These are phyloP conservation scores for Pomacea canaliculata DNA, from an alignment of 2,888 invertebrate species.

Conservation along the genomic window DNA sequence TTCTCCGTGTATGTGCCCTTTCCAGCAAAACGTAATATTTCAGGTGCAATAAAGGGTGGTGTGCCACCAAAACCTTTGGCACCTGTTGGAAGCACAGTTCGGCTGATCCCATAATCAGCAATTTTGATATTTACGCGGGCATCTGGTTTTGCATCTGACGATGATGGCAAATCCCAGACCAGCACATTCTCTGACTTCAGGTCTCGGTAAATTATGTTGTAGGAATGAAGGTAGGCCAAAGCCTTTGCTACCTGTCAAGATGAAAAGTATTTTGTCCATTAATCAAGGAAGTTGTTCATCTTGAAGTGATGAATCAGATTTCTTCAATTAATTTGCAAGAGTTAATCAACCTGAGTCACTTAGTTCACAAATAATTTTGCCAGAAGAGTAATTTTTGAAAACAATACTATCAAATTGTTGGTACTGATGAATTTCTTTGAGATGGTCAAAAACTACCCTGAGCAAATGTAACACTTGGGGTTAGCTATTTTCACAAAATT, in stretches of 20 bases:
- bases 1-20: slow-evolving; percentile 99
- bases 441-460: no score
- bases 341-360: no score
- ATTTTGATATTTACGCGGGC: slow-evolving; percentile 79
- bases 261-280: no score
- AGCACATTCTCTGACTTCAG: slow-evolving; percentile 96
- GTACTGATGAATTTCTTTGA: no score
- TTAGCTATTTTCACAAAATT: no score
- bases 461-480: no score
- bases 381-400: no score
- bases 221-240: slow-evolving; percentile 93
- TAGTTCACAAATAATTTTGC: no score
- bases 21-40: slow-evolving; percentile 97
- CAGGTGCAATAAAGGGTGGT: slow-evolving; percentile 96
- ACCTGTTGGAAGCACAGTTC: slow-evolving; percentile 78
- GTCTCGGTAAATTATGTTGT: slow-evolving; percentile 91
- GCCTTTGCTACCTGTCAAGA: slow-evolving; percentile 83
- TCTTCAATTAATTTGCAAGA: no score
- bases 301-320: no score
- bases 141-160: slow-evolving; percentile 22
- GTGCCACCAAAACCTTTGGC: slow-evolving; percentile 99
- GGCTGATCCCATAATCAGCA: slow-evolving; percentile 89
- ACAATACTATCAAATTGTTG: no score
- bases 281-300: no score
- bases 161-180: slow-evolving; percentile 92